Evolutionary conservation across 2,113 vertebrate genomes (phyloP), one percentile per base, ranked within the genome.

Genomic region (Thalassoma bifasciatum): DNA sequence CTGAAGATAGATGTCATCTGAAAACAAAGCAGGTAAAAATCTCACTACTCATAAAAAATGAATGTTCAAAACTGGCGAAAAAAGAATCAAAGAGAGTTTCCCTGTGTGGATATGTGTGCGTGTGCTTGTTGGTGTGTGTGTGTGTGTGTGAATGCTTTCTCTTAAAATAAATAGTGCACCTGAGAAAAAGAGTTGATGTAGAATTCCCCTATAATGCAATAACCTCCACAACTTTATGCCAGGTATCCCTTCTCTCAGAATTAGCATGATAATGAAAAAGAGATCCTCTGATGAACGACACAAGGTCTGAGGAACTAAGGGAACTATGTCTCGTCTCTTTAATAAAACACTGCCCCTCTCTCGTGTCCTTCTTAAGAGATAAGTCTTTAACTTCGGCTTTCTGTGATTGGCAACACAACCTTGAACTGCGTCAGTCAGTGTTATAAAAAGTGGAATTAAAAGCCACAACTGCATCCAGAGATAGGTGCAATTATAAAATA

Each of bases 401-500:
- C 56, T 51, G 42, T 78, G 77, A 89, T 52, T 82, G 66, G 59
- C 82, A 70, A 36, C 5, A 30, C 68, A 72, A 68, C 77, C 77
- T 76, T 83, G 54, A 77, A 83, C 51, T 34, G 23, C 65, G 70
- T 54, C 49, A 54, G 75, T 49, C 30, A 60, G 62, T 60, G 44
- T 59, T 70, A 10, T 17, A 5, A 23, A 56, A 76, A 56, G 61
- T 51, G 34, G 54, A 79, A 80, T 47, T 73, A 87, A 79, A 65
- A 34, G 13, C 59, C 51, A 24, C 17, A 37, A 19, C 59, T 72
- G 78, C 57, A 24, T 78, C 6, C 8, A 72, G 72, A 82, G 68
- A 66, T 37, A 61, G 44, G 21, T 47, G 64, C 72, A 81, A 82
- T 80, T 83, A 83, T 76, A 72, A 82, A 78, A 72, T 52, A 30